Evolutionary conservation across 2,888 invertebrate genomes (phyloP).

Genomic region (Julus scandinavius): DNA sequence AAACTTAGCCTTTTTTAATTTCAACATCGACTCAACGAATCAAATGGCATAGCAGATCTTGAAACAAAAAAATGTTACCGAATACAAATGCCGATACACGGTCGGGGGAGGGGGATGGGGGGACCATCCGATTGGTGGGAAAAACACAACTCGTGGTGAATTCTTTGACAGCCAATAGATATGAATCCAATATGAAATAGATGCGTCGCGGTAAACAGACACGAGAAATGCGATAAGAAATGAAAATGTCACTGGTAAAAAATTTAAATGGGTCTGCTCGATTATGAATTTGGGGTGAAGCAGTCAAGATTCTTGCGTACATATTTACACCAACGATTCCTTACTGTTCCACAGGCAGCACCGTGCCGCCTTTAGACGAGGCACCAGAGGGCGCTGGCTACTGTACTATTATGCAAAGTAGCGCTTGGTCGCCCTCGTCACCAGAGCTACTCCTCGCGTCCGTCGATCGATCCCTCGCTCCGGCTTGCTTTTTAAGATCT

Average conservation of each 20-base stretch:
- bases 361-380: neutral
- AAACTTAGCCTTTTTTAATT: neutral
- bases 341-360: neutral
- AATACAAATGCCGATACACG: neutral
- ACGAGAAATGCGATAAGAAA: conserved; percentile 37
- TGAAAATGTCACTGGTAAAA: conserved; percentile 47
- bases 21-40: neutral
- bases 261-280: conserved; percentile 49
- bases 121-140: neutral
- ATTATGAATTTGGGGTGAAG: conserved; percentile 46
- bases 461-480: neutral
- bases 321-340: conserved; percentile 22
- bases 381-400: neutral
- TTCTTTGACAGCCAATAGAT: conserved; percentile 17
- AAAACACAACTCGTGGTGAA: neutral
- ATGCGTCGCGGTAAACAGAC: conserved; percentile 7
- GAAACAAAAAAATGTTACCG: neutral
- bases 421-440: neutral
- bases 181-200: conserved; percentile 32
- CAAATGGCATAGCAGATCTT: neutral
- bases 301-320: conserved; percentile 40
- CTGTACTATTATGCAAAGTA: conserved; percentile 29
- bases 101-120: neutral
- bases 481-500: neutral
- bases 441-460: neutral